Base-by-base conservation (phyloP, 2,888 invertebrate genomes). In the Ommatoiulus sabulosus region DNA sequence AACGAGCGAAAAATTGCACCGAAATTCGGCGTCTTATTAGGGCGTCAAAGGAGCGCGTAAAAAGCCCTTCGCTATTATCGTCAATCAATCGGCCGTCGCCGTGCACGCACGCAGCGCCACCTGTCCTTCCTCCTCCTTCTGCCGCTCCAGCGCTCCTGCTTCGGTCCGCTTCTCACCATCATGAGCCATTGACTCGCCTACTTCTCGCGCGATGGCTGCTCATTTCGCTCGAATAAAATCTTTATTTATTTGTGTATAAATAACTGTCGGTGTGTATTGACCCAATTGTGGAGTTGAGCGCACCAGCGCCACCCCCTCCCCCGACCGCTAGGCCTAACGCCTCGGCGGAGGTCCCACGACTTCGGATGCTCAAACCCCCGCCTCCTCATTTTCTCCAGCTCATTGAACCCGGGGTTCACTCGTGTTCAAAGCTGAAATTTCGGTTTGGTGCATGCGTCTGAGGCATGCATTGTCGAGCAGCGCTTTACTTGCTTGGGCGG, bases 401-500 rank as follows among this genome's bases (percentile, higher is more conserved):
- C 72, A 72, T 72, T 72, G 72, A 72, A 72, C 72, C 72, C 72
- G 72, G 72, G 72, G 24, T 63, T n/a, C 72, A 24, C 52, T 52
- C 52, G 17, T 52, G 52, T 52, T 20, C 72, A 72, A 20, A 24
- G 24, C 24, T 72, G 72, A 72, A 72, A 72, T 72, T 72, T 72
- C 72, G 72, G 72, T 24, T 72, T 72, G 72, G 72, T 72, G 72
- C 72, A 24, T 24, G 72, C 20, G 24, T 72, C 72, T 72, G 24
- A 72, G 72, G 24, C 72, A 72, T 24, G 72, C 72, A 72, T 85
- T 85, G 85, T 85, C n/a, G 17, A 46, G 43, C 35, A 20, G 5
- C 10, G 84, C 80, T 84, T 84, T 84, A 43, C 84, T 84, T 84
- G 87, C 89, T 87, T 87, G 86, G 89, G 86, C 87, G 80, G 89